A percentile compares a stretch with the other conserved stretches of the same genome.
These are phyloP conservation scores for Pristionchus arcanus DNA, from an alignment of 2,888 invertebrate genomes.

Conservation along the genomic window DNA sequence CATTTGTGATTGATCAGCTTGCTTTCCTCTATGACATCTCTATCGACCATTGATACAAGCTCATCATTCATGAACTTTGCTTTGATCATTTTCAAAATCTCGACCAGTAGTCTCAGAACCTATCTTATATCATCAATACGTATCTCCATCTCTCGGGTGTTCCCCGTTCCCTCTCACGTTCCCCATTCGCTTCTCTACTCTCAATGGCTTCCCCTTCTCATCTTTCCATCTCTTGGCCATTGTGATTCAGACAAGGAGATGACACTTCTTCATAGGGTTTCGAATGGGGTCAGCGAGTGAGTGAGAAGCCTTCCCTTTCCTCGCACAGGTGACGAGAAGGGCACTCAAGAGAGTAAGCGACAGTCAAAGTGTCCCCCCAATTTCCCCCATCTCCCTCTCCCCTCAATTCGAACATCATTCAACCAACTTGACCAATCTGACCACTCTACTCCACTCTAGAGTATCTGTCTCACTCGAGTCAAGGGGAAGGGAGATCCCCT, in stretches of 20 bases:
- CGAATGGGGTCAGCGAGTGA: not conserved
- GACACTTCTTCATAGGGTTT: not conserved
- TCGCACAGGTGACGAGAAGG: slow-evolving; percentile 18
- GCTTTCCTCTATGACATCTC: not conserved
- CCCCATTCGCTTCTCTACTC: not conserved
- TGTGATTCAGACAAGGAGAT: not conserved
- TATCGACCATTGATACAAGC: not conserved
- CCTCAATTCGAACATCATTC: slow-evolving; percentile 44
- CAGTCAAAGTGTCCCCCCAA: slow-evolving; percentile 13
- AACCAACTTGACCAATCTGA: slow-evolving; percentile 26
- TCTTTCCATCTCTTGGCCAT: slow-evolving; percentile 37
- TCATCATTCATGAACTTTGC: not conserved
- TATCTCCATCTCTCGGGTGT: not conserved
- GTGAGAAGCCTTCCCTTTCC: not conserved
- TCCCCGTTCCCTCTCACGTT: not conserved
- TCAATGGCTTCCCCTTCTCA: slow-evolving; percentile 35
- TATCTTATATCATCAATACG: not conserved
- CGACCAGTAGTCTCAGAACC: not conserved
- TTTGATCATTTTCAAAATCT: not conserved
- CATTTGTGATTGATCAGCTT: slow-evolving; percentile 15
- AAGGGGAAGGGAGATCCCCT: not conserved
- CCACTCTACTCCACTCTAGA: slow-evolving; percentile 7
- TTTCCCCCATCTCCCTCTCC: not conserved
- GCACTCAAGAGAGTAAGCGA: slow-evolving; percentile 42
- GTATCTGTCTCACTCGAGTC: slow-evolving; percentile 49